Evolutionary conservation across 2,113 vertebrate genomes (phyloP).

Genomic region (Lethenteron camtschaticum): DNA sequence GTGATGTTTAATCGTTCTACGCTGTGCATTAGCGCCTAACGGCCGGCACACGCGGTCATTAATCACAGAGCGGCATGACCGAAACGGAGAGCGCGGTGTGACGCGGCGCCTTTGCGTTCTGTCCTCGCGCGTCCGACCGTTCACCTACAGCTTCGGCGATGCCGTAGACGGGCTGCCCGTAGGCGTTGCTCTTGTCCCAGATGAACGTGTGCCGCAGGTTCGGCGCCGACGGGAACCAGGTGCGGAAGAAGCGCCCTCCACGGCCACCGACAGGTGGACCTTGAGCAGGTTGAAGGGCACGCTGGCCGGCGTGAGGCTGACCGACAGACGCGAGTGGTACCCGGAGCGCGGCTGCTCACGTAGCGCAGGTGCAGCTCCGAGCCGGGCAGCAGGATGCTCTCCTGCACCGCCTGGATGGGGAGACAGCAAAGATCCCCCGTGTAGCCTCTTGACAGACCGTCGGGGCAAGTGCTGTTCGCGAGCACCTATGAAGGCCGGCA

Average conservation of each 20-base stretch:
- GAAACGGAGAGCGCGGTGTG: too few species aligned
- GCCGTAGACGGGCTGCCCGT: conserved; percentile 90
- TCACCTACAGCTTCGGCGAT: conserved; percentile 73
- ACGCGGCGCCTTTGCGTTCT: too few species aligned
- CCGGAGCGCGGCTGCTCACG: conserved; percentile 71
- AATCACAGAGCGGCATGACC: too few species aligned
- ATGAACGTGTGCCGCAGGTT: conserved; percentile 74
- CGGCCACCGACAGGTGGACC: conserved; percentile 87
- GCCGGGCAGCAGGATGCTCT: conserved; percentile 57
- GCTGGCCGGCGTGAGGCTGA: conserved; percentile 57
- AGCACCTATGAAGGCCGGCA: too few species aligned
- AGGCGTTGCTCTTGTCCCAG: conserved; percentile 94
- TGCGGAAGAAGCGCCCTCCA: conserved; percentile 77
- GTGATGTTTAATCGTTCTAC: too few species aligned
- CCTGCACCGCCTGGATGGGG: conserved; percentile 47
- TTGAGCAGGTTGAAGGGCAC: conserved; percentile 98
- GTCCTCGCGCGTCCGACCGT: too few species aligned
- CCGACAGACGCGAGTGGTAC: conserved; percentile 70
- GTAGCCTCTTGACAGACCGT: too few species aligned
- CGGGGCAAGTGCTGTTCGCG: too few species aligned
- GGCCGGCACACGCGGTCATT: too few species aligned
- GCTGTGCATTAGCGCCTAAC: too few species aligned
- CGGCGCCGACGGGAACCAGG: conserved; percentile 75
- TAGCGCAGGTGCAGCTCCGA: conserved; percentile 62
- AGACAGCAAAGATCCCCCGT: too few species aligned